These are phyloP conservation scores for Oreortyx pictus DNA, from an alignment of 2,797 vertebrate genomes.

Conservation along the genomic window DNA sequence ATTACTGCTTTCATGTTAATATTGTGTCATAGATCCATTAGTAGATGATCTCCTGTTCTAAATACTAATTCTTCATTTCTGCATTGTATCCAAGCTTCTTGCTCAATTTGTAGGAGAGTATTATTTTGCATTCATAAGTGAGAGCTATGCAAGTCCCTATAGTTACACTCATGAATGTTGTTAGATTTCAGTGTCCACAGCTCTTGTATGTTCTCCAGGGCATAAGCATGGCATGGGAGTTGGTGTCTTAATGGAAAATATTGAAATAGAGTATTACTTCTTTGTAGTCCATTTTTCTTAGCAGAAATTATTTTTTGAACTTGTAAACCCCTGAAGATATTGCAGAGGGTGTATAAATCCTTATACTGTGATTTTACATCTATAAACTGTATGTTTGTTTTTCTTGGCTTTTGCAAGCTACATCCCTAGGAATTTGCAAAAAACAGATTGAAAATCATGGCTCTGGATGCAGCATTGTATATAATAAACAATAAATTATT, in stretches of 20 bases:
- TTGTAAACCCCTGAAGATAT: background rate
- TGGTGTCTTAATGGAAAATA: background rate
- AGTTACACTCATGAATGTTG: rapidly evolving
- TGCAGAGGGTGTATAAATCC: background rate
- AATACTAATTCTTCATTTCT: background rate
- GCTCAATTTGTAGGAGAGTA: background rate
- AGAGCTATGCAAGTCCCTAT: background rate
- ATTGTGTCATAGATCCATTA: background rate
- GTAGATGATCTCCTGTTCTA: background rate
- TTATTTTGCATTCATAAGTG: background rate
- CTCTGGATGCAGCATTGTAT: background rate
- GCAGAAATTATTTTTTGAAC: background rate
- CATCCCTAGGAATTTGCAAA: background rate
- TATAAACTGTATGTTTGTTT: background rate
- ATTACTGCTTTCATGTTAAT: background rate
- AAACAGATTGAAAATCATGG: background rate
- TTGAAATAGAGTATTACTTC: background rate
- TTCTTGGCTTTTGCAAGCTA: background rate
- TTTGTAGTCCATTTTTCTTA: background rate
- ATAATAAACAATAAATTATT: background rate
- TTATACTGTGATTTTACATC: background rate
- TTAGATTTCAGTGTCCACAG: background rate
- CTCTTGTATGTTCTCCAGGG: background rate
- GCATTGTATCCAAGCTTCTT: background rate
- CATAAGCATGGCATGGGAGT: background rate